These are phyloP conservation scores for Tanypteryx hageni DNA, from an alignment of 2,888 invertebrate species.

Conservation along the genomic window DNA sequence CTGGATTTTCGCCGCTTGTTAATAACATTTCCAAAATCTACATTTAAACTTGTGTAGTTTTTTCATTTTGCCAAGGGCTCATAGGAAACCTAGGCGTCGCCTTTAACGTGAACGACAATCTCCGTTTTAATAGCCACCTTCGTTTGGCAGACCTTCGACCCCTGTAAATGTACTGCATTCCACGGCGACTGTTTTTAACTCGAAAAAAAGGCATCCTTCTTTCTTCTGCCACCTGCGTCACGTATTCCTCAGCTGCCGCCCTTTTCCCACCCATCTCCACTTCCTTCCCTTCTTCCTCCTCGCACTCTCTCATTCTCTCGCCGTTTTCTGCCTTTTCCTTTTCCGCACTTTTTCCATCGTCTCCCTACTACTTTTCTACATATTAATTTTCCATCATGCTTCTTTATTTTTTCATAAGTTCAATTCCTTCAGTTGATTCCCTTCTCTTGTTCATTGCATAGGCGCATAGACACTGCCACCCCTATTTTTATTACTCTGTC, in stretches of 20 bases:
- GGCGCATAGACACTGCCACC: too few relatives aligned
- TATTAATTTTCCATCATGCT: not conserved
- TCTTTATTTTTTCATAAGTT: not conserved
- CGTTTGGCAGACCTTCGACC: too few relatives aligned
- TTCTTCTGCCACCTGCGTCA: not conserved
- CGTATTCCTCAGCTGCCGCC: not conserved
- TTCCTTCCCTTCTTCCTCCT: not conserved
- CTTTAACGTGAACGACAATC: constrained; percentile 6
- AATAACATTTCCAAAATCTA: too few relatives aligned
- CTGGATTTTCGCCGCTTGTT: too few relatives aligned
- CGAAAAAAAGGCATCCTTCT: not conserved
- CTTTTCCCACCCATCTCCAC: not conserved
- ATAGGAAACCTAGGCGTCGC: not conserved
- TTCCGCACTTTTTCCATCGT: not conserved
- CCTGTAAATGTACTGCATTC: too few relatives aligned
- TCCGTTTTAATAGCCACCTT: not conserved
- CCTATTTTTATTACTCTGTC: not conserved
- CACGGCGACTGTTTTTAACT: too few relatives aligned
- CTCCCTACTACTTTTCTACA: not conserved
- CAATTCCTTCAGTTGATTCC: too few relatives aligned
- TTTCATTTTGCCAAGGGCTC: too few relatives aligned
- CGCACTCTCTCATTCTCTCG: not conserved
- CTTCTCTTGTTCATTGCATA: not conserved
- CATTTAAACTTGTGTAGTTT: too few relatives aligned
- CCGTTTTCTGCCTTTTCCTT: not conserved